phyloP scores from a whole-genome alignment of 2,797 vertebrate genomes.

The Etheostoma perlongum region DNA sequence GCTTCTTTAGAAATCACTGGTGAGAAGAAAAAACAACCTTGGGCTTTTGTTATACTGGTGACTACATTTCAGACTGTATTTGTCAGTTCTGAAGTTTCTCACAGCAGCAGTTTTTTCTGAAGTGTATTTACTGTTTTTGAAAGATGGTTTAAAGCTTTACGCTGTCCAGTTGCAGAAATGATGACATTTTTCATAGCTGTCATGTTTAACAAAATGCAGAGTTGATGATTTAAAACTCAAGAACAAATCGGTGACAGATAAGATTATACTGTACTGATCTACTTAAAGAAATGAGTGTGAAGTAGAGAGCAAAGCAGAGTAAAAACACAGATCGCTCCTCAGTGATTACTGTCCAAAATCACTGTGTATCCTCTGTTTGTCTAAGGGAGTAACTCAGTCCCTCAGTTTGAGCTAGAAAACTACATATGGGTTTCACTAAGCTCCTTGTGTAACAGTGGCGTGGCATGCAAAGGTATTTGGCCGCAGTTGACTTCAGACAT shows the following conservation, averaged over 20 bases:
- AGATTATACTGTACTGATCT: neutral
- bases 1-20: constrained; percentile 23
- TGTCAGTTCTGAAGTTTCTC: neutral
- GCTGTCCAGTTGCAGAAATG: neutral
- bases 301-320: neutral
- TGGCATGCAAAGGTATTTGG: constrained; percentile 4
- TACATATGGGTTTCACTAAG: constrained; percentile 10
- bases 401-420: neutral
- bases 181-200: neutral
- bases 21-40: neutral
- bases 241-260: neutral
- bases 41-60: neutral
- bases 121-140: constrained; percentile 1
- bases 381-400: neutral
- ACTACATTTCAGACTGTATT: constrained; percentile 5
- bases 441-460: neutral
- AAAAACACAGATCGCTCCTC: neutral
- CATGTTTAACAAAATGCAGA: neutral
- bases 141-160: neutral
- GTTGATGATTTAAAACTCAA: neutral
- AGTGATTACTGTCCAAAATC: neutral
- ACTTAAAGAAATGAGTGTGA: neutral
- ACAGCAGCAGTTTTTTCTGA: neutral
- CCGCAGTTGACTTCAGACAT: constrained; percentile 1
- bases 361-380: neutral